phyloP scores from a whole-genome alignment of 1,140 invertebrate genomes.

The Trichogramma pretiosum region DNA sequence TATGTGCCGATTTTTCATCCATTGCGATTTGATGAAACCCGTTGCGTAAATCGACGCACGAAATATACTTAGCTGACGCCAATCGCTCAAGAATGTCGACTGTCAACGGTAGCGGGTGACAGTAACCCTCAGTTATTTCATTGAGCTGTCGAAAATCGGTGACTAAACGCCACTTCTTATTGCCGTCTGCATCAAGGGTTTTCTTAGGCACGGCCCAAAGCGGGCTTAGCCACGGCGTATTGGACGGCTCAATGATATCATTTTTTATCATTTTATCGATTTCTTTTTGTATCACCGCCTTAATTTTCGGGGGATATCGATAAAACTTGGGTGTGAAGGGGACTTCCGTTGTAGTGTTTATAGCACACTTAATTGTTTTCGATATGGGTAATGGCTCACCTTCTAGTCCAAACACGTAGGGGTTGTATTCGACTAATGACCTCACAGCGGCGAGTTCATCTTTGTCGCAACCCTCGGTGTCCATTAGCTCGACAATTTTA shows the following conservation, averaged over 20 bases:
- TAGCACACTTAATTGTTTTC: no score
- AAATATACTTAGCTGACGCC: not conserved
- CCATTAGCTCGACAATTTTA: no score
- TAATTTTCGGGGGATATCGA: no score
- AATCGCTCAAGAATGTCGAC: not conserved
- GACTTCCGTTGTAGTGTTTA: no score
- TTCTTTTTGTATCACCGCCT: slow-evolving; percentile 5
- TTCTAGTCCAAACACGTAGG: no score
- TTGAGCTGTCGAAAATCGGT: slow-evolving; percentile 1
- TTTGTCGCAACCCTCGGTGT: no score
- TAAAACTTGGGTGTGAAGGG: no score
- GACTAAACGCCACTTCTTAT: not conserved
- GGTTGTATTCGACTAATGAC: no score
- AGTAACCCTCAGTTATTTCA: not conserved
- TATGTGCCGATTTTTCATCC: not conserved
- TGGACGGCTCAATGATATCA: not conserved
- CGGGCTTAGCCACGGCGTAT: not conserved
- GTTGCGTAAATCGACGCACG: not conserved
- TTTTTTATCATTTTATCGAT: not conserved
- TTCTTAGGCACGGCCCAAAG: slow-evolving; percentile 10
- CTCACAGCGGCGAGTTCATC: no score
- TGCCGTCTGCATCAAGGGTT: not conserved
- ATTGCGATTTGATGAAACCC: slow-evolving; percentile 1
- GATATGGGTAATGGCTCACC: no score
- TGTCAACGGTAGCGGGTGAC: not conserved